Conservation (phyloP, 2,113 vertebrate species). For the Pogonocichla stellata region DNA sequence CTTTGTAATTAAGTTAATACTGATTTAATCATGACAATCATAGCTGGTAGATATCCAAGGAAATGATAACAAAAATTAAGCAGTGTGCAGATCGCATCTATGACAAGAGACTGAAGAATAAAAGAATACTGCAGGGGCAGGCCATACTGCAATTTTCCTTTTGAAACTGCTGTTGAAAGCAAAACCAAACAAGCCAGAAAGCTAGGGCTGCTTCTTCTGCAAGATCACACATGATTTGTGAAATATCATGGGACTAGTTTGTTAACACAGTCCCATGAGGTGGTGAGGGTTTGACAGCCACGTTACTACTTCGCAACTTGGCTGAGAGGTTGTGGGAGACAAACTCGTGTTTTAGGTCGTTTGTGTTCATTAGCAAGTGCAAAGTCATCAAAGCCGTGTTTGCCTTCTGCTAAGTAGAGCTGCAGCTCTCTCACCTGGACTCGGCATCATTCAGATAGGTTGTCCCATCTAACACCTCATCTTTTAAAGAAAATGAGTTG, state of each 20-base stretch:
- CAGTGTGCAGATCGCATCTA: neutral
- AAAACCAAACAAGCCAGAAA: neutral
- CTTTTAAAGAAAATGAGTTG: neutral
- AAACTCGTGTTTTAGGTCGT: slow-evolving; percentile 75
- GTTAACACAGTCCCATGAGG: slow-evolving; percentile 1
- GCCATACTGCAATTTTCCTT: neutral
- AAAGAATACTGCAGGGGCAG: neutral
- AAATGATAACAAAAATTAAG: slow-evolving; percentile 47
- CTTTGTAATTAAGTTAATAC: slow-evolving; percentile 63
- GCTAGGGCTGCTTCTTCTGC: neutral
- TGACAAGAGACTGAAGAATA: slow-evolving; percentile 19
- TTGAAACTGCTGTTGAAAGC: neutral
- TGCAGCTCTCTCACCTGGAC: slow-evolving; percentile 23
- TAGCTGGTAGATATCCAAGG: slow-evolving; percentile 54
- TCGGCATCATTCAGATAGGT: neutral
- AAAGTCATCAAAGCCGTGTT: slow-evolving; percentile 56
- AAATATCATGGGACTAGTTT: neutral
- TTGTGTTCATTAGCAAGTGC: slow-evolving; percentile 70
- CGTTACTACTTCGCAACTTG: slow-evolving; percentile 56
- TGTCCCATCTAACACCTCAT: slow-evolving; percentile 13
- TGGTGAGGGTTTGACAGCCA: slow-evolving; percentile 12
- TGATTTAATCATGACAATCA: slow-evolving; percentile 61
- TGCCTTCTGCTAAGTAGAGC: slow-evolving; percentile 28
- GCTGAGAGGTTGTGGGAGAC: slow-evolving; percentile 67
- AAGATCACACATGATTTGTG: neutral